Evolutionary conservation across 2,888 invertebrate genomes (phyloP).

Genomic region (Stenichneumon culpator): DNA sequence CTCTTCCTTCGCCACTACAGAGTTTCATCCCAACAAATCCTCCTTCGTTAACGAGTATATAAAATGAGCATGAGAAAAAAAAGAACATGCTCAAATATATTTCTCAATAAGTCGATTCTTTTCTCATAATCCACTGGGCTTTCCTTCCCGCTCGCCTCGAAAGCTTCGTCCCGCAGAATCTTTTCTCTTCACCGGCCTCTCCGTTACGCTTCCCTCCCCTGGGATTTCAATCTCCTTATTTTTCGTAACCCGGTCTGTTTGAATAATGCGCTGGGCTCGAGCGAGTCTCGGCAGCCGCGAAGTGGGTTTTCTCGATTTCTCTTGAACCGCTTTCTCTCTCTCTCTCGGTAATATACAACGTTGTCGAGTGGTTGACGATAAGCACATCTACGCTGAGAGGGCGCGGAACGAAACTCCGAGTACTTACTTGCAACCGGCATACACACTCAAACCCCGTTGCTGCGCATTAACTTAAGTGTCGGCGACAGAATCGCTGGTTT

Average conservation of each 20-base stretch:
- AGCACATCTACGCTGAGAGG: constrained; percentile 57
- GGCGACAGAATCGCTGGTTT: constrained; percentile 67
- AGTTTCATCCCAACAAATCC: too few species aligned
- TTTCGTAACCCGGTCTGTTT: constrained; percentile 39
- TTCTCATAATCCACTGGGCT: too few species aligned
- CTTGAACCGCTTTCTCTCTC: constrained; percentile 10
- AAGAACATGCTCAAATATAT: too few species aligned
- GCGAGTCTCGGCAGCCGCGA: constrained; percentile 19
- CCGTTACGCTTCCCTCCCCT: neutral
- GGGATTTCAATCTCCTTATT: constrained; percentile 30
- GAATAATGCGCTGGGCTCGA: constrained; percentile 48
- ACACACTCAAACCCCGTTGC: constrained; percentile 60
- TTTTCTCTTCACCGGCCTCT: neutral
- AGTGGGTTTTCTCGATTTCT: constrained; percentile 46
- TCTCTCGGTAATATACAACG: constrained; percentile 61
- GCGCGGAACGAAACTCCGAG: constrained; percentile 64
- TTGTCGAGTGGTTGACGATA: constrained; percentile 44
- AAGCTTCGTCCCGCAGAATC: too few species aligned
- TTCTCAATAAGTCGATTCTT: too few species aligned
- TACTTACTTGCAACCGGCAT: constrained; percentile 61
- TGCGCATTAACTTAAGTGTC: constrained; percentile 71
- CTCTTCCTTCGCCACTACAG: too few species aligned
- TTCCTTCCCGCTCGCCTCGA: too few species aligned
- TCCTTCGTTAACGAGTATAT: too few species aligned
- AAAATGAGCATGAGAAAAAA: too few species aligned